phyloP scores from a whole-genome alignment of 2,113 vertebrate genomes.

The Mus spicilegus region DNA sequence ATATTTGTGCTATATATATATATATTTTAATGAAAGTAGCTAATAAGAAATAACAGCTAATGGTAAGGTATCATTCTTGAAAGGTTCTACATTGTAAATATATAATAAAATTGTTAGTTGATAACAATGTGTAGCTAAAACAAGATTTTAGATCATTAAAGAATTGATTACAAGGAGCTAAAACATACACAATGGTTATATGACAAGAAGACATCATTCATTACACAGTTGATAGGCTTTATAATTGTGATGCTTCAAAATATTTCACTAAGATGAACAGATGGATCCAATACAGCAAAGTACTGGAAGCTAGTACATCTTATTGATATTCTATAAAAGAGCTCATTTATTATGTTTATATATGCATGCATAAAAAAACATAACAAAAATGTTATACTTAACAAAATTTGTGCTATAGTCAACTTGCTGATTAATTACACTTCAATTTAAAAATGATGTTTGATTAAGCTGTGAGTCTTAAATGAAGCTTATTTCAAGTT shows the following conservation, averaged over 20 bases:
- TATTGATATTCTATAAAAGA: not conserved
- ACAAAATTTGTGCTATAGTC: not conserved
- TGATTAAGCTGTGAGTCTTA: not conserved
- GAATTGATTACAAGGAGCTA: not conserved
- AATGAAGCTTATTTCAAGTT: not conserved
- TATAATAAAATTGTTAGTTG: not conserved
- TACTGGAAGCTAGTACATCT: not conserved
- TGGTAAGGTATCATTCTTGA: not conserved
- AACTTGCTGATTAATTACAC: not conserved
- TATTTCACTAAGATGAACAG: not conserved
- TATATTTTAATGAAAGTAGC: not conserved
- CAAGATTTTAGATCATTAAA: not conserved
- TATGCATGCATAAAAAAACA: not conserved
- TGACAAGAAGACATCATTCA: not conserved
- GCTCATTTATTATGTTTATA: not conserved
- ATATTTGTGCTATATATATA: not conserved
- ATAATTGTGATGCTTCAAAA: not conserved
- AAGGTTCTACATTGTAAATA: not conserved
- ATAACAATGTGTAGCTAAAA: not conserved
- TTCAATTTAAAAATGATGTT: conserved; percentile 1
- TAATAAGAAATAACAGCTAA: not conserved
- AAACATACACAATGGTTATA: not conserved
- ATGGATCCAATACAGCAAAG: not conserved
- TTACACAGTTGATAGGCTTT: not conserved
- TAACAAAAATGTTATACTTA: not conserved